Percentiles rank a stretch among this genome's conserved stretches.
phyloP scores from a whole-genome alignment of 2,113 vertebrate genomes.

The Madoqua kirkii region DNA sequence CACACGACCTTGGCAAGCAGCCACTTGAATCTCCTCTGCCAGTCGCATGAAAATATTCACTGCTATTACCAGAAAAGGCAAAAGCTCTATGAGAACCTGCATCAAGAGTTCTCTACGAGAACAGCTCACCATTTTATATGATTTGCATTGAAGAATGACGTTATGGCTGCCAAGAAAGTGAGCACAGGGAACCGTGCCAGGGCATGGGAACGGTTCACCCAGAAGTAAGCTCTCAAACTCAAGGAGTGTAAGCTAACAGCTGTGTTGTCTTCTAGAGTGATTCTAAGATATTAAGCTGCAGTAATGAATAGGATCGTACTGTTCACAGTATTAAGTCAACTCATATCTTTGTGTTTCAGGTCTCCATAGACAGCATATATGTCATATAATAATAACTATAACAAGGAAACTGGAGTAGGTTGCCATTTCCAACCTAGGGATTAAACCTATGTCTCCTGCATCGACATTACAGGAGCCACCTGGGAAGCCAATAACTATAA shows the following conservation, averaged over 20 bases:
- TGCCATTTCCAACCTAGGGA: neutral
- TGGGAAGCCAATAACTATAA: neutral
- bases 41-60: neutral
- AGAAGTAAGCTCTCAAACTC: neutral
- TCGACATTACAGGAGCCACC: neutral
- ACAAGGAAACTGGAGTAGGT: neutral
- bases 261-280: neutral
- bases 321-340: neutral
- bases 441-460: neutral
- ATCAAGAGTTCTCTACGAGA: neutral
- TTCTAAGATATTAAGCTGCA: neutral
- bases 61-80: slow-evolving; percentile 53
- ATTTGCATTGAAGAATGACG: slow-evolving; percentile 3
- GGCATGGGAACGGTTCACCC: neutral
- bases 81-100: neutral
- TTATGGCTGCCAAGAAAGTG: neutral
- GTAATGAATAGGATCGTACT: neutral
- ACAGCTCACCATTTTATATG: neutral
- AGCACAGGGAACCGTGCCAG: neutral
- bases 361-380: neutral
- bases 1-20: slow-evolving; percentile 29
- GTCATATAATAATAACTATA: neutral
- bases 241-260: neutral
- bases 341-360: neutral
- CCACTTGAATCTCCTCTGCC: slow-evolving; percentile 21